A percentile compares a stretch with the other conserved stretches of the same genome.
phyloP scores from a whole-genome alignment of 2,113 vertebrate genomes.

The Ctenodactylus gundi region DNA sequence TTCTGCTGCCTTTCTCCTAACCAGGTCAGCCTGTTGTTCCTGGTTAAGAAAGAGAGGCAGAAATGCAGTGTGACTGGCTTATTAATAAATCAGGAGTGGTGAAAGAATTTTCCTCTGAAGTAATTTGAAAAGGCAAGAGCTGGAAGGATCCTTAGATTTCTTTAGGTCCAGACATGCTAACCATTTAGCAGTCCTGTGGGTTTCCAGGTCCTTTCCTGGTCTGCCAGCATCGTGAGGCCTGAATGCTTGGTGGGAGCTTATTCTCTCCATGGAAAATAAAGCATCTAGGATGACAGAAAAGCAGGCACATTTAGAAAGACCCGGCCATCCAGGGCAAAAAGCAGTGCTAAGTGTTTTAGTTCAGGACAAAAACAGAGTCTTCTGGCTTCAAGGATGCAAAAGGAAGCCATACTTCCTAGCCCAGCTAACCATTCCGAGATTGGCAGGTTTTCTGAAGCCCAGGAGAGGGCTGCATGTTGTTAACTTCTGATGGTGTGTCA shows the following conservation, averaged over 20 bases:
- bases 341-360: neutral
- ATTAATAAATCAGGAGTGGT: neutral
- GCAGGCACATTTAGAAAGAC: neutral
- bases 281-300: neutral
- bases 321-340: neutral
- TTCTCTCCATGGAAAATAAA: slow-evolving; percentile 2
- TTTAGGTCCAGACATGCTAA: neutral
- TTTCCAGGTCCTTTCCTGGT: neutral
- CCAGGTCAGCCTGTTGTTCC: slow-evolving; percentile 15
- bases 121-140: neutral
- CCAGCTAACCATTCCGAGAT: neutral
- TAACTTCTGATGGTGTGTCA: slow-evolving; percentile 31
- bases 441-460: slow-evolving; percentile 50
- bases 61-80: slow-evolving; percentile 25
- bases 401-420: neutral
- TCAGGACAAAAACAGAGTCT: slow-evolving; percentile 10
- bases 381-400: neutral
- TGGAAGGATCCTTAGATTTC: neutral
- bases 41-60: slow-evolving; percentile 42
- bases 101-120: neutral
- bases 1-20: slow-evolving; percentile 1
- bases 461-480: neutral
- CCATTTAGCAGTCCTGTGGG: neutral
- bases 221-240: neutral
- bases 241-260: neutral